Percentiles rank a stretch among this genome's conserved stretches.
Evolutionary conservation across 2,797 vertebrate species (phyloP).

Genomic region (Eospalax fontanierii): DNA sequence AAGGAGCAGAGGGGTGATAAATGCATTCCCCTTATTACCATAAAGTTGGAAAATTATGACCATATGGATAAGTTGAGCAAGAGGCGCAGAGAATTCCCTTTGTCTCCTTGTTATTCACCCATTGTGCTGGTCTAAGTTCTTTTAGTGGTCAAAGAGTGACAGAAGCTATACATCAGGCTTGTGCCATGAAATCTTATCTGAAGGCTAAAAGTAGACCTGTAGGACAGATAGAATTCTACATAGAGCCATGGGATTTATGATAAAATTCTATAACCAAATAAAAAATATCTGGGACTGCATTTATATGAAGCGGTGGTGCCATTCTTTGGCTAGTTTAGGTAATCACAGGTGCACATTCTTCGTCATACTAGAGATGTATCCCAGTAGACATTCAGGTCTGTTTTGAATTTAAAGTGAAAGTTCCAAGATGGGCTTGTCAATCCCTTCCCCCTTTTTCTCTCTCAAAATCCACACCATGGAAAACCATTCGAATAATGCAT

Average conservation of each 20-base stretch:
- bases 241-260: slow-evolving; percentile 73
- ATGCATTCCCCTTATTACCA: slow-evolving; percentile 77
- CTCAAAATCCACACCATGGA: slow-evolving; percentile 49
- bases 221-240: slow-evolving; percentile 81
- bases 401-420: slow-evolving; percentile 88
- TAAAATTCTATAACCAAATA: slow-evolving; percentile 80
- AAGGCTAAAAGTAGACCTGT: slow-evolving; percentile 77
- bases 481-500: slow-evolving; percentile 59
- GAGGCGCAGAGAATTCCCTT: slow-evolving; percentile 63
- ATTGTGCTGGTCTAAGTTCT: slow-evolving; percentile 66
- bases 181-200: slow-evolving; percentile 81
- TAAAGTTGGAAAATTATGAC: slow-evolving; percentile 81
- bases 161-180: slow-evolving; percentile 77
- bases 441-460: slow-evolving; percentile 54
- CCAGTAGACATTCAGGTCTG: slow-evolving; percentile 86
- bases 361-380: slow-evolving; percentile 80
- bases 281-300: slow-evolving; percentile 77
- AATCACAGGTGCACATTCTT: slow-evolving; percentile 85
- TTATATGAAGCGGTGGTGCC: slow-evolving; percentile 84
- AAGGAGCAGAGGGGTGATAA: slow-evolving; percentile 74
- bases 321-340: slow-evolving; percentile 86
- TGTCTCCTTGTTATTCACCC: slow-evolving; percentile 76
- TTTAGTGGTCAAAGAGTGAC: slow-evolving; percentile 79
- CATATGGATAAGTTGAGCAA: slow-evolving; percentile 63
- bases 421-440: slow-evolving; percentile 87